Evolutionary conservation across 2,797 vertebrate genomes (phyloP), one percentile per base, ranked within the genome.

Genomic region (Microctenopoma stevenorrisi): DNA sequence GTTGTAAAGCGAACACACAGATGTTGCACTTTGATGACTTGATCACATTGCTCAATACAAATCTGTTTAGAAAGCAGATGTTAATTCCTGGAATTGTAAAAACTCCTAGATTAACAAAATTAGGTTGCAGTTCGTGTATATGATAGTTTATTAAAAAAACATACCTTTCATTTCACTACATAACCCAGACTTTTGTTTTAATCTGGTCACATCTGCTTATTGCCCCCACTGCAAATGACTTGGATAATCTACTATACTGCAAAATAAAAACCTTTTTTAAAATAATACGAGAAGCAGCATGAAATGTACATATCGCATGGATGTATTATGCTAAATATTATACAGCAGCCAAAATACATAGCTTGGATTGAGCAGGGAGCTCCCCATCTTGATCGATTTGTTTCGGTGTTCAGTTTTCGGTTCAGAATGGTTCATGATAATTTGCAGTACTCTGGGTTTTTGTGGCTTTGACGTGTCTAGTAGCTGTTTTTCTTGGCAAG

Each of bases 371-470:
- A 55, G 55, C 28, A 50, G 35, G n/a, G 62, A 59, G 35, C 12
- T 13, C 8, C 38, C 14, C 12, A 46, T 59, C 12, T 0, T 4
- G 22, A 33, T 48, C 49, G 30, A 28, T 51, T 62, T 25, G 43
- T 54, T 69, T 60, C 67, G 28, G 52, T 25, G n/a, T n/a, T 42
- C 38, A 71, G 22, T 25, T 63, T 68, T 38, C 0, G 59, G 48
- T 59, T 63, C 54, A 47, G 40, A 50, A 28, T 47, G 48, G 43
- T 26, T 62, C 7, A 14, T 57, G 38, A 44, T 47, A 15, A 35
- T 52, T 56, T 38, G 12, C 7, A 49, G 14, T 52, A 28, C 25
- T 26, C 35, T 7, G 13, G n/a, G 1, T 3, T 4, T 35, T 7
- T 37, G 56, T 22, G 7, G 33, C 7, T 11, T 7, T 26, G 15